A percentile compares a stretch with the other conserved stretches of the same genome.
Evolutionary conservation across 2,888 invertebrate species (phyloP).

Genomic region (Tromatobia lineatoria): DNA sequence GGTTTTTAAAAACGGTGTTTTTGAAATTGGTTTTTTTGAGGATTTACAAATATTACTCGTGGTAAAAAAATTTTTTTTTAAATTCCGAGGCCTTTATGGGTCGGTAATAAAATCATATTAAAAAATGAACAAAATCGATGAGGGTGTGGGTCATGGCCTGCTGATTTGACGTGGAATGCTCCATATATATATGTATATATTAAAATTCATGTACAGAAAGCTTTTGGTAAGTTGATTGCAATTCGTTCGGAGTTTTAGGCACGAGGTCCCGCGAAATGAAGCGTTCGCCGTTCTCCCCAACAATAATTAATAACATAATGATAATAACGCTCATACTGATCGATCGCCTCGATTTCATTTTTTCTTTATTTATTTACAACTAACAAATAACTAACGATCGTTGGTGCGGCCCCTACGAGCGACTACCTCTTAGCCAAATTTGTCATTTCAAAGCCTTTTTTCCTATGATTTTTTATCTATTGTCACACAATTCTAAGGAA

Average conservation of each 20-base stretch:
- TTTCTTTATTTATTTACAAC: constrained; percentile 62
- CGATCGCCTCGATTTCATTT: constrained; percentile 44
- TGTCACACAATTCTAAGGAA: too few relatives aligned
- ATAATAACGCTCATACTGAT: constrained; percentile 57
- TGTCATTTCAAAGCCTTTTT: too few relatives aligned
- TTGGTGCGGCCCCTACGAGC: constrained; percentile 10
- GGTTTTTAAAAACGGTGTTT: too few relatives aligned
- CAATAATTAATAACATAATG: constrained; percentile 52
- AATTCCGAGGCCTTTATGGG: too few relatives aligned
- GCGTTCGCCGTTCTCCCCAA: constrained; percentile 47
- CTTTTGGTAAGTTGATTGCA: constrained; percentile 27
- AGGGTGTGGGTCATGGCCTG: too few relatives aligned
- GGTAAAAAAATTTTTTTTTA: too few relatives aligned
- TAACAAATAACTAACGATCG: constrained; percentile 49
- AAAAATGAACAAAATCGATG: too few relatives aligned
- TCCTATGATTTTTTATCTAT: too few relatives aligned
- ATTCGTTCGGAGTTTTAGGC: constrained; percentile 30
- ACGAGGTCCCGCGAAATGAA: constrained; percentile 43
- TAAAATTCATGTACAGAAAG: constrained; percentile 34
- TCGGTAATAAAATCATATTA: too few relatives aligned
- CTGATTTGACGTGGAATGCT: too few relatives aligned
- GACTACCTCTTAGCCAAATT: neutral
- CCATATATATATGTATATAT: constrained; percentile 23
- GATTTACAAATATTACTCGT: too few relatives aligned
- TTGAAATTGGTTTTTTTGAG: too few relatives aligned